Evolutionary conservation across 2,888 invertebrate species (phyloP), one percentile per base, ranked within the genome.

Genomic region (Andrena praecox): DNA sequence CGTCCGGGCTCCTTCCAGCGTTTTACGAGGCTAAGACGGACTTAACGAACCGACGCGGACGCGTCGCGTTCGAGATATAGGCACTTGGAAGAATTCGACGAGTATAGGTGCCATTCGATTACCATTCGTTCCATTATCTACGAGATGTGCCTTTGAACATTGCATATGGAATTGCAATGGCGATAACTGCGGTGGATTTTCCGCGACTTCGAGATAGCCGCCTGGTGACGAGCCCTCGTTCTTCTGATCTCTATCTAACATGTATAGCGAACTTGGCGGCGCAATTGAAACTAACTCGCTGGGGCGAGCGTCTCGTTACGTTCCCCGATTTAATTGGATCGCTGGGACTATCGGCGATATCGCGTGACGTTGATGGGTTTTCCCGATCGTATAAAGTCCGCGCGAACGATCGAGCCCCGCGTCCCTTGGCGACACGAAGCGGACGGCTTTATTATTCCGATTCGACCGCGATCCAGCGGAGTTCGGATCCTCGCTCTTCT

Each of bases 251-350:
- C 20, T 63, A n/a, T 42, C 42, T 20, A 63, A 35, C 35, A 63
- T 16, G 2, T 12, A 42, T 2, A 24, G 24, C 6, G 20, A 27
- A 12, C 24, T 63, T 33, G n/a, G 10, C 27, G 56, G 20, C 50
- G 29, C 20, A 20, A 52, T 52, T 20, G 52, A 67, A 52, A 20
- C 16, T 54, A 56, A 20, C 52, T 52, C 52, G n/a, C 52, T 0
- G n/a, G n/a, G 52, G 20, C 20, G 16, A 52, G 29, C n/a, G 31
- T 31, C 52, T 16, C 29, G 20, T 52, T 10, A 16, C 31, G 8
- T 31, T 10, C 29, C 31, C 20, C 31, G 31, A 52, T 67, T 67
- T 67, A 67, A 67, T 67, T 67, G 52, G 20, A 67, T 52, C 31
- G 54, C 20, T 12, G 20, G 16, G 54, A 54, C 33, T 12, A 35